phyloP scores from a whole-genome alignment of 2,797 vertebrate genomes.

The Paratrypauchen microcephalus region DNA sequence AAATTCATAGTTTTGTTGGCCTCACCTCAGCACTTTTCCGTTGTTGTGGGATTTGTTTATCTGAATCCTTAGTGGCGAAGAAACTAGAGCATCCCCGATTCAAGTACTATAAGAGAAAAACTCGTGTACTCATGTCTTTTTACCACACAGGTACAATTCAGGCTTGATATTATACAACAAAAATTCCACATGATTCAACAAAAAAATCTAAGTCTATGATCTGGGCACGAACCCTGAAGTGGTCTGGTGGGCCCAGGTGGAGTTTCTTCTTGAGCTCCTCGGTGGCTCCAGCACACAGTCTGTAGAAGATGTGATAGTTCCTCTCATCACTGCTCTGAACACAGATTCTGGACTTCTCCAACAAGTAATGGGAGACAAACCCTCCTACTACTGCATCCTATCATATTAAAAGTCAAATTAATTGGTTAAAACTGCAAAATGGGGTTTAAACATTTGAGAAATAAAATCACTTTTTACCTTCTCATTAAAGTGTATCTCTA shows the following conservation, averaged over 20 bases:
- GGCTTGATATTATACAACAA: too few relatives aligned
- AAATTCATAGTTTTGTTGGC: not conserved
- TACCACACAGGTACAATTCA: too few relatives aligned
- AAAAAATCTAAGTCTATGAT: not conserved
- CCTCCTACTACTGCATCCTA: slow-evolving; percentile 95
- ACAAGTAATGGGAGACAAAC: slow-evolving; percentile 96
- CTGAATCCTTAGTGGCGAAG: slow-evolving; percentile 92
- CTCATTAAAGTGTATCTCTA: slow-evolving; percentile 98
- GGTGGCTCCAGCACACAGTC: slow-evolving; percentile 94
- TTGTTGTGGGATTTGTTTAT: slow-evolving; percentile 95
- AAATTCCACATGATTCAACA: not conserved
- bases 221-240: slow-evolving; percentile 87
- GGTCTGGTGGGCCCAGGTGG: slow-evolving; percentile 93
- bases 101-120: slow-evolving; percentile 83
- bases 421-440: not conserved
- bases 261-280: slow-evolving; percentile 93
- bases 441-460: not conserved
- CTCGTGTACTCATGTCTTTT: not conserved
- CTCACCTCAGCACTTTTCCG: slow-evolving; percentile 94
- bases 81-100: slow-evolving; percentile 95
- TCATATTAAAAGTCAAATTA: not conserved
- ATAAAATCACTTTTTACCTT: slow-evolving; percentile 77
- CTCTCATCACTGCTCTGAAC: slow-evolving; percentile 96
- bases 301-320: slow-evolving; percentile 99
- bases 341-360: slow-evolving; percentile 98